A percentile compares a stretch with the other conserved stretches of the same genome.
Conservation (phyloP, 2,888 invertebrate species). For the Folsomia manolachei region DNA sequence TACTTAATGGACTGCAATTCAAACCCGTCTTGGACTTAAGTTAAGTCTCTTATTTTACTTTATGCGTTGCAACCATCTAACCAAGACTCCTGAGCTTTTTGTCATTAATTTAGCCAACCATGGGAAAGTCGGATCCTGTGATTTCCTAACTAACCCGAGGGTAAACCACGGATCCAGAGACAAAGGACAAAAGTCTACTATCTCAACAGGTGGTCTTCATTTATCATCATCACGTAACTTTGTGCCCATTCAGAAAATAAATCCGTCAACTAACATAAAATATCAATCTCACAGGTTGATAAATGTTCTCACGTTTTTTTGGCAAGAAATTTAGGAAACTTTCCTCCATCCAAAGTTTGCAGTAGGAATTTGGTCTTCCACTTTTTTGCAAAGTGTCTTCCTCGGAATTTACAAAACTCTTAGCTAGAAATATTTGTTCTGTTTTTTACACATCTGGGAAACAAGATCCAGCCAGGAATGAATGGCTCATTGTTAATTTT, state of each 20-base stretch:
- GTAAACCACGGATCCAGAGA: slow-evolving; percentile 17
- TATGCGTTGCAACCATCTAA: no score
- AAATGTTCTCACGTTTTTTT: slow-evolving; percentile 48
- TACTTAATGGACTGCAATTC: neutral
- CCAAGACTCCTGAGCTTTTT: neutral
- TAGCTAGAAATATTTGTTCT: neutral
- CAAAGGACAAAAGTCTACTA: slow-evolving; percentile 35
- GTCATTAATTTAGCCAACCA: slow-evolving; percentile 19
- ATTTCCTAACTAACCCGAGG: neutral
- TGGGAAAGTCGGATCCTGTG: slow-evolving; percentile 43
- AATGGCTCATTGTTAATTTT: neutral
- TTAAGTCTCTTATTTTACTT: no score
- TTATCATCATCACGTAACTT: slow-evolving; percentile 48
- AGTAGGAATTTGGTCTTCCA: no score
- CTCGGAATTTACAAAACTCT: neutral
- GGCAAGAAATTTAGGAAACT: no score
- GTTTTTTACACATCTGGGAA: neutral
- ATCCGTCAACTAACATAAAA: slow-evolving; percentile 45
- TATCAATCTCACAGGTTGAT: slow-evolving; percentile 25
- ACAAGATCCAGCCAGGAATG: neutral
- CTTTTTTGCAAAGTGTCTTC: neutral
- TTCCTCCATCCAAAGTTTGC: no score
- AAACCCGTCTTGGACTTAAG: neutral
- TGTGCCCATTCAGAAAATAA: slow-evolving; percentile 51
- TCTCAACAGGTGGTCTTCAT: slow-evolving; percentile 52